Base-by-base conservation (phyloP, 1,140 invertebrate species). In the Rhopalosiphum maidis region DNA sequence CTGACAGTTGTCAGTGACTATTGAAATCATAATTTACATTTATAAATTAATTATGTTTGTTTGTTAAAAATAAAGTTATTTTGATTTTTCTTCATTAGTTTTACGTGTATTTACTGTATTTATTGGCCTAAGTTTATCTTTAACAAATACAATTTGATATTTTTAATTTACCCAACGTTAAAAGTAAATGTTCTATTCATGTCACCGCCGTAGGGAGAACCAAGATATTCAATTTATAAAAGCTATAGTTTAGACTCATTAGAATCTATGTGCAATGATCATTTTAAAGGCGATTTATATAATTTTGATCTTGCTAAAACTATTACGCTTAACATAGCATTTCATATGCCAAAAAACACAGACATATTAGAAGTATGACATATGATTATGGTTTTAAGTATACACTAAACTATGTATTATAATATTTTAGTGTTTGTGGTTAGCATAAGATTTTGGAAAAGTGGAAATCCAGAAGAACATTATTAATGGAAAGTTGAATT, bases 191-290 rank as follows among this genome's bases (percentile, higher is more conserved):
- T 97, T 91, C 97, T 99, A 1, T 99, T 99, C 95, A 95, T 99
- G 11, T 98, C 98, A 95, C 99, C 99, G 46, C 99, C 99, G 0
- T 99, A 99, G 99, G 99, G 99, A 91, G 99, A 98, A 1, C 98
- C 98, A 2, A 43, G 35, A 7, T 91, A 91, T 46, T 48, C 30
- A 2, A 0, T 22, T 6, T 0, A 46, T n/a, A 30, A 91, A 4
- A 48, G 18, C 8, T 91, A 43, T 35, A 91, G 43, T n/a, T 35
- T 91, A 48, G n/a, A n/a, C n/a, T n/a, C n/a, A n/a, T n/a, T n/a
- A n/a, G 25, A 82, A 30, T 35, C 43, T 9, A 77, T 91, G 90
- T 77, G 55, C 9, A 25, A 77, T 94, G 95, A 96, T 94, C 95
- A 96, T 85, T 96, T 35, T 18, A 30, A 97, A 30, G 95, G 97